Conservation (phyloP, 2,888 invertebrate species). For the Lysandra coridon region DNA sequence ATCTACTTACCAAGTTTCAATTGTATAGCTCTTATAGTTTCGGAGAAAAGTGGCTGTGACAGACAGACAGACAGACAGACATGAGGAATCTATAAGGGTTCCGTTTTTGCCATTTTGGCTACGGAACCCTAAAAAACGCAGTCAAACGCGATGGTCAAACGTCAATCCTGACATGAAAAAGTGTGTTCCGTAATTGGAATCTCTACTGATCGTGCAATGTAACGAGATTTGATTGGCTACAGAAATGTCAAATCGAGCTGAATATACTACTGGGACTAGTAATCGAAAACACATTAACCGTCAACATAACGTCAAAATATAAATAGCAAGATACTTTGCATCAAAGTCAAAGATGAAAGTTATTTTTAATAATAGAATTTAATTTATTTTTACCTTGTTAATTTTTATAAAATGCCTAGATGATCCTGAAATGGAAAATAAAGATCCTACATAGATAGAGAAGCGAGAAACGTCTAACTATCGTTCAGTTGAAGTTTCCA, state of each 20-base stretch:
- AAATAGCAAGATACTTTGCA: conserved; percentile 60
- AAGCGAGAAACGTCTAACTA: conserved; percentile 48
- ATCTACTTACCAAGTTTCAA: no score
- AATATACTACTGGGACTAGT: background rate
- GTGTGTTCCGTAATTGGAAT: background rate
- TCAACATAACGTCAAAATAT: conserved; percentile 50
- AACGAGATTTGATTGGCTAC: background rate
- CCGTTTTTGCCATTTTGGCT: no score
- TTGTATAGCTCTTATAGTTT: no score
- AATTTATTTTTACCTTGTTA: conserved; percentile 50
- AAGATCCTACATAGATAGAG: conserved; percentile 49
- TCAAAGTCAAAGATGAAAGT: conserved; percentile 73
- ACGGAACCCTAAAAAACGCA: no score
- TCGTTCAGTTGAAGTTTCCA: conserved; percentile 55
- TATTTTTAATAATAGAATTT: conserved; percentile 67
- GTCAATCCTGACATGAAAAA: background rate
- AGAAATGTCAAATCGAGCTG: background rate
- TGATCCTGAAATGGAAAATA: conserved; percentile 47
- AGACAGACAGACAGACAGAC: no score
- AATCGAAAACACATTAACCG: background rate
- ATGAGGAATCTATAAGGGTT: no score
- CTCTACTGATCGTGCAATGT: background rate
- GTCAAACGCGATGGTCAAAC: background rate
- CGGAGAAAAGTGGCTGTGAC: no score
- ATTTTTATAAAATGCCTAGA: conserved; percentile 52